These are phyloP conservation scores for Festucalex cinctus DNA, from an alignment of 2,113 vertebrate genomes.

Conservation along the genomic window DNA sequence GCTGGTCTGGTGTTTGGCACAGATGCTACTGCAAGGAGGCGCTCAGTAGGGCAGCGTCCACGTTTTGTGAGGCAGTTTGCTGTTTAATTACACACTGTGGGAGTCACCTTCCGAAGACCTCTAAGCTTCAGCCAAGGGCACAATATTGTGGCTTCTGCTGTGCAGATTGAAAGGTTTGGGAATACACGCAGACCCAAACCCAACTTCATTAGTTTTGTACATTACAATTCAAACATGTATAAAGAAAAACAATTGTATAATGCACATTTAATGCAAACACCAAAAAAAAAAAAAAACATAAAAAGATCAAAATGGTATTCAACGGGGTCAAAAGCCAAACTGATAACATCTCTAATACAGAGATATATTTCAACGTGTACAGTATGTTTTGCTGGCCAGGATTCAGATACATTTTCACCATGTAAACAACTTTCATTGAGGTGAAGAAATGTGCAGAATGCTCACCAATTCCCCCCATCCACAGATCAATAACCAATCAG, in stretches of 20 bases:
- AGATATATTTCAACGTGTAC: neutral
- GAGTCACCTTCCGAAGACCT: slow-evolving; percentile 73
- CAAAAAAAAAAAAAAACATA: neutral
- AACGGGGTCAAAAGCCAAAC: too few species aligned
- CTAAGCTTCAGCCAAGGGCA: slow-evolving; percentile 48
- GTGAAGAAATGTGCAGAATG: neutral
- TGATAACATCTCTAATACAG: neutral
- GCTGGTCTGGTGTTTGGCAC: slow-evolving; percentile 35
- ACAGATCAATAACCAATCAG: slow-evolving; percentile 9
- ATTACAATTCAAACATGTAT: neutral
- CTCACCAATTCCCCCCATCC: neutral
- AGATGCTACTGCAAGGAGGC: slow-evolving; percentile 56
- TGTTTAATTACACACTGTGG: slow-evolving; percentile 76
- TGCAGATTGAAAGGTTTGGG: slow-evolving; percentile 27
- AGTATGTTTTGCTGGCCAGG: neutral
- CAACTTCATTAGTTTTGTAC: slow-evolving; percentile 7
- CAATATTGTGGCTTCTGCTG: slow-evolving; percentile 21
- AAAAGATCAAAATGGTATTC: neutral
- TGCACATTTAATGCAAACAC: neutral
- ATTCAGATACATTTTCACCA: neutral
- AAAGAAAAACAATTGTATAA: too few species aligned
- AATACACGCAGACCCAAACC: slow-evolving; percentile 19
- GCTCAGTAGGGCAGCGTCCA: slow-evolving; percentile 57
- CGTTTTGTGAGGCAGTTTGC: slow-evolving; percentile 74
- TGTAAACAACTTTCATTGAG: neutral